phyloP scores from a whole-genome alignment of 2,797 vertebrate genomes.

The Menidia menidia region DNA sequence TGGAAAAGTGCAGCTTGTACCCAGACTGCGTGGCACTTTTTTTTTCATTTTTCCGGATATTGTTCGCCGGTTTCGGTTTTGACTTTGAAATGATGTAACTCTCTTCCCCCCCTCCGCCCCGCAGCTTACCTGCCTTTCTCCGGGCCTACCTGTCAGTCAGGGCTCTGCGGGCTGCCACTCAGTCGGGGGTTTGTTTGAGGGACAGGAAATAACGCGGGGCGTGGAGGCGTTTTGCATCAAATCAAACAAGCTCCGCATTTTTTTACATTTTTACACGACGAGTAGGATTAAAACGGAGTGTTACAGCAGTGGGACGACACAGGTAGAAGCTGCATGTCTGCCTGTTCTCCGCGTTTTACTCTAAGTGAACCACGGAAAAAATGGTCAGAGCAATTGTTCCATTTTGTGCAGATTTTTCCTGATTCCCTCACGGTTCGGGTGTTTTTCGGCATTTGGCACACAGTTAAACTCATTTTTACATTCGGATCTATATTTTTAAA shows the following conservation, averaged over 20 bases:
- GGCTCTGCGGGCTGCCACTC: slow-evolving; percentile 16
- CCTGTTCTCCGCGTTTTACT: not conserved
- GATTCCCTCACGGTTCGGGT: too few relatives aligned
- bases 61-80: slow-evolving; percentile 11
- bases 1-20: not conserved
- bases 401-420: too few relatives aligned
- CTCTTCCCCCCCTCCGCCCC: slow-evolving; percentile 4
- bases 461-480: too few relatives aligned
- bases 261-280: slow-evolving; percentile 7
- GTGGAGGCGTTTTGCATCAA: slow-evolving; percentile 18
- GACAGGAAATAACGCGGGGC: too few relatives aligned
- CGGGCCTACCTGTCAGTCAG: slow-evolving; percentile 39
- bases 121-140: slow-evolving; percentile 20
- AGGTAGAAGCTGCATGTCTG: not conserved
- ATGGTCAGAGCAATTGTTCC: too few relatives aligned
- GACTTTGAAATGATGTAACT: slow-evolving; percentile 14
- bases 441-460: too few relatives aligned
- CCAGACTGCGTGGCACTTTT: slow-evolving; percentile 2
- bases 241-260: slow-evolving; percentile 5
- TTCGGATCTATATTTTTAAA: too few relatives aligned
- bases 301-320: not conserved
- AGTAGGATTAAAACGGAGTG: slow-evolving; percentile 18
- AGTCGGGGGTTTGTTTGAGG: slow-evolving; percentile 9
- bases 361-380: not conserved
- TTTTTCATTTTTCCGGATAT: slow-evolving; percentile 12